Evolutionary conservation across 2,113 vertebrate species (phyloP).

Genomic region (Grammomys surdaster): DNA sequence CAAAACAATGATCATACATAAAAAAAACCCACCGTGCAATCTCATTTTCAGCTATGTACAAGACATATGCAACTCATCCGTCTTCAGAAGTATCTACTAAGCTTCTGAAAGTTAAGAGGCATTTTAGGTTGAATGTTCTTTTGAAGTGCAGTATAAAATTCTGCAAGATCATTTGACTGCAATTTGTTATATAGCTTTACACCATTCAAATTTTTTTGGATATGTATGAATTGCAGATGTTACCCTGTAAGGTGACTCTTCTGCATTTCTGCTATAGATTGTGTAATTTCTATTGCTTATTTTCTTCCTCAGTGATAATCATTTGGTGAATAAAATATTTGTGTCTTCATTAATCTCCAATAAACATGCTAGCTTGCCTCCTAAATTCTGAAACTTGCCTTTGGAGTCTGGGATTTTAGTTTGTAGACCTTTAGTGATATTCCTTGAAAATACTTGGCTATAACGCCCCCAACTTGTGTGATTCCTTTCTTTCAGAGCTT

Average conservation of each 20-base stretch:
- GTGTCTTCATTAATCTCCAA: background rate
- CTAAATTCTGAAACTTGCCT: background rate
- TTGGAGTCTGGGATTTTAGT: slow-evolving; percentile 45
- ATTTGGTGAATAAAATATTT: slow-evolving; percentile 9
- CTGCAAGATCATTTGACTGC: background rate
- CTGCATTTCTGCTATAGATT: background rate
- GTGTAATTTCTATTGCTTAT: background rate
- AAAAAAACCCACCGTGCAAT: background rate
- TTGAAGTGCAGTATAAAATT: slow-evolving; percentile 1
- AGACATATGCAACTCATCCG: background rate
- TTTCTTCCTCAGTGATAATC: background rate
- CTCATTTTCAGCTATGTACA: background rate
- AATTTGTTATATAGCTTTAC: background rate
- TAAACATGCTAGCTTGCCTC: slow-evolving; percentile 4
- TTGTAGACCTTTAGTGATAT: background rate
- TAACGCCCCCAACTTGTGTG: background rate
- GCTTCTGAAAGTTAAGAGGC: background rate
- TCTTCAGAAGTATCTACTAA: background rate
- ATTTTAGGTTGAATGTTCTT: slow-evolving; percentile 21
- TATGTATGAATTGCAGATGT: background rate
- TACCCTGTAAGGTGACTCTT: slow-evolving; percentile 40
- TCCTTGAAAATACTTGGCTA: background rate
- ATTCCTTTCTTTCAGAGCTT: slow-evolving; percentile 24
- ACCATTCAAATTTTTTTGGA: background rate
- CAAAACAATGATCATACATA: slow-evolving; percentile 4